A percentile compares a stretch with the other conserved stretches of the same genome.
Evolutionary conservation across 2,797 vertebrate species (phyloP).

Genomic region (Saxicola maurus): DNA sequence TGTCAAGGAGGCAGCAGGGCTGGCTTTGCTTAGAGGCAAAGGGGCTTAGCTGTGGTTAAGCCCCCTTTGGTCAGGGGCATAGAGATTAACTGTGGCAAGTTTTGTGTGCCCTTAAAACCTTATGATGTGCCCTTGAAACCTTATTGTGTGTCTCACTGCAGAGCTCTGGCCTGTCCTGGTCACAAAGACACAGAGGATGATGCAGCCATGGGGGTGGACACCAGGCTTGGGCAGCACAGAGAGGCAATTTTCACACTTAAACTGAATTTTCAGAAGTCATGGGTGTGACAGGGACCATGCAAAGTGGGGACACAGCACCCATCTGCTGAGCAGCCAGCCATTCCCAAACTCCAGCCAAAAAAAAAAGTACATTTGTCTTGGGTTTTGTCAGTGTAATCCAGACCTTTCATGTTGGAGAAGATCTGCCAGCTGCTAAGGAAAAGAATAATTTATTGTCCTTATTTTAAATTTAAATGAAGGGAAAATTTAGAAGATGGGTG

Average conservation of each 20-base stretch:
- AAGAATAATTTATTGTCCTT: slow-evolving; percentile 37
- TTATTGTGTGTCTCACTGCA: neutral
- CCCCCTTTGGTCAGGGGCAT: neutral
- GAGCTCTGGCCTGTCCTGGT: neutral
- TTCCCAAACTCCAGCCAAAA: neutral
- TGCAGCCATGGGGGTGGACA: neutral
- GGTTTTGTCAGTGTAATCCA: slow-evolving; percentile 1
- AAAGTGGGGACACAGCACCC: neutral
- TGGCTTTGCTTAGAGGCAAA: neutral
- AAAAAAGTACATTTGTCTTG: neutral
- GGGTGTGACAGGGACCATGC: neutral
- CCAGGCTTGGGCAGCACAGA: neutral
- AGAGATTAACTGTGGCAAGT: neutral
- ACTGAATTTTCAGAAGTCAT: fast-evolving
- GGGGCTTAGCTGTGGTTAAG: neutral
- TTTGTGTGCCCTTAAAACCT: neutral
- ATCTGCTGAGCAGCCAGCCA: neutral
- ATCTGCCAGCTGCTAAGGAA: slow-evolving; percentile 17
- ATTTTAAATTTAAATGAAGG: slow-evolving; percentile 57
- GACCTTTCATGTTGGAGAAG: neutral
- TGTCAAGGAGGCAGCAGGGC: neutral
- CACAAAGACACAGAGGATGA: fast-evolving
- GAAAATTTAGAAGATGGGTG: neutral
- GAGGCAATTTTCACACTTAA: neutral
- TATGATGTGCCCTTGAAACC: neutral